phyloP scores from a whole-genome alignment of 2,797 vertebrate genomes.

The Borostomias antarcticus region DNA sequence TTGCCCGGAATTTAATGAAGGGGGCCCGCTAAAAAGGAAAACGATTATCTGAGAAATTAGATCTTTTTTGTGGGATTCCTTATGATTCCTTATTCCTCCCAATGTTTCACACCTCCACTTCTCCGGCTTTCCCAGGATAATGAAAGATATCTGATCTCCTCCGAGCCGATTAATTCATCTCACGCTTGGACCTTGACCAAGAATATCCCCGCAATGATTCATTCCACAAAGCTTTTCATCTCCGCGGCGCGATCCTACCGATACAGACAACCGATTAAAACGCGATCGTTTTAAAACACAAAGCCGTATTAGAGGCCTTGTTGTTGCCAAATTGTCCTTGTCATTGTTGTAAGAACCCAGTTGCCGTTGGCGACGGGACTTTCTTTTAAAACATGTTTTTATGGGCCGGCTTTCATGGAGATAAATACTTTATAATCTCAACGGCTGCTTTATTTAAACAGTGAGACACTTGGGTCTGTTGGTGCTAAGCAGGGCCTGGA shows the following conservation, averaged over 20 bases:
- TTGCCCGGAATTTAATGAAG: constrained; percentile 18
- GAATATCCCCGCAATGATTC: constrained; percentile 9
- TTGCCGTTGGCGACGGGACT: neutral
- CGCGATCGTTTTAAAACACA: constrained; percentile 13
- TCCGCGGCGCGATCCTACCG: constrained; percentile 27
- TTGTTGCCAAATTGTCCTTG: neutral
- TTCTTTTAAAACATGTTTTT: too few relatives aligned
- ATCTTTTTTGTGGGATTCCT: constrained; percentile 36
- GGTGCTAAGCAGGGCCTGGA: constrained; percentile 25
- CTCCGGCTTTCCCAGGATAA: constrained; percentile 39
- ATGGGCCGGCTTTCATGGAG: too few relatives aligned
- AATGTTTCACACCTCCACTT: constrained; percentile 39
- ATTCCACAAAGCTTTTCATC: constrained; percentile 18
- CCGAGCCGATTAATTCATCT: constrained; percentile 32
- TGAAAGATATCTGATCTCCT: constrained; percentile 36
- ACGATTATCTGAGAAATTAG: constrained; percentile 39
- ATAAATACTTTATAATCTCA: too few relatives aligned
- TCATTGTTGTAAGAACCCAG: neutral
- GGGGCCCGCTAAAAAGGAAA: constrained; percentile 40
- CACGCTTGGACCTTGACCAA: constrained; percentile 21
- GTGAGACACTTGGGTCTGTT: constrained; percentile 8
- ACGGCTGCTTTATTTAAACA: too few relatives aligned
- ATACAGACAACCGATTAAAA: constrained; percentile 39
- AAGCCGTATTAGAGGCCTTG: too few relatives aligned
- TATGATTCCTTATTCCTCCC: constrained; percentile 21